Evolutionary conservation across 2,113 vertebrate genomes (phyloP).

Genomic region (Channa maculata): DNA sequence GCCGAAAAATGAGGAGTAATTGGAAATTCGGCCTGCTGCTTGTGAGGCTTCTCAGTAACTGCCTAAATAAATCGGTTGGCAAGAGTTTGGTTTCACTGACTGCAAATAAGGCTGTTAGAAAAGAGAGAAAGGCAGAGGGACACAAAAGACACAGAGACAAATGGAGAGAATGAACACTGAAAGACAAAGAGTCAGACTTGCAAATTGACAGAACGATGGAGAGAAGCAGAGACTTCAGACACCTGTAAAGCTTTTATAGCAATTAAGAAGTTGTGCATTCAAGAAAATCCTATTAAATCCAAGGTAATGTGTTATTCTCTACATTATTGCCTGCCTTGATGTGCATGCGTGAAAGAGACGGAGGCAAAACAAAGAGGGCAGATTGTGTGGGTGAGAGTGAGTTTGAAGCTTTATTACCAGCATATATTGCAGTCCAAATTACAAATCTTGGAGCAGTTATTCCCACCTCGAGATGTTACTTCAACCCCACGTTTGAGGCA

Average conservation of each 20-base stretch:
- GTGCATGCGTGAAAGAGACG: constrained; percentile 34
- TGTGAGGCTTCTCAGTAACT: constrained; percentile 53
- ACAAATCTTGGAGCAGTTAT: constrained; percentile 64
- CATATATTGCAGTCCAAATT: constrained; percentile 69
- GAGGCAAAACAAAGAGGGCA: constrained; percentile 49
- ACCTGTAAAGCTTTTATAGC: constrained; percentile 34
- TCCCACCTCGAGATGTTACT: constrained; percentile 62
- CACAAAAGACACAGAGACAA: neutral
- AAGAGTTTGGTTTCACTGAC: constrained; percentile 42
- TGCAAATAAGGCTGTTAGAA: constrained; percentile 45
- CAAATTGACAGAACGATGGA: constrained; percentile 27
- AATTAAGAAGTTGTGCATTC: constrained; percentile 40
- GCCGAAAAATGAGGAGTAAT: constrained; percentile 42
- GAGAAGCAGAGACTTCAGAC: constrained; percentile 18
- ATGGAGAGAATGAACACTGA: constrained; percentile 7
- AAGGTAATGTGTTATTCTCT: constrained; percentile 32
- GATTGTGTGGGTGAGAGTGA: constrained; percentile 34
- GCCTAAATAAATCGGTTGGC: constrained; percentile 66
- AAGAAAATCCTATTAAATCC: constrained; percentile 36
- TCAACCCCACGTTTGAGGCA: constrained; percentile 61
- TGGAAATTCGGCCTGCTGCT: constrained; percentile 51
- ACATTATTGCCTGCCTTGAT: constrained; percentile 13
- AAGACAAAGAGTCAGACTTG: constrained; percentile 2
- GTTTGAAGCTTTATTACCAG: constrained; percentile 67
- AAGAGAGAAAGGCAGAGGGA: neutral